These are phyloP conservation scores for Schizaphis graminum DNA, from an alignment of 2,888 invertebrate genomes.

Conservation along the genomic window DNA sequence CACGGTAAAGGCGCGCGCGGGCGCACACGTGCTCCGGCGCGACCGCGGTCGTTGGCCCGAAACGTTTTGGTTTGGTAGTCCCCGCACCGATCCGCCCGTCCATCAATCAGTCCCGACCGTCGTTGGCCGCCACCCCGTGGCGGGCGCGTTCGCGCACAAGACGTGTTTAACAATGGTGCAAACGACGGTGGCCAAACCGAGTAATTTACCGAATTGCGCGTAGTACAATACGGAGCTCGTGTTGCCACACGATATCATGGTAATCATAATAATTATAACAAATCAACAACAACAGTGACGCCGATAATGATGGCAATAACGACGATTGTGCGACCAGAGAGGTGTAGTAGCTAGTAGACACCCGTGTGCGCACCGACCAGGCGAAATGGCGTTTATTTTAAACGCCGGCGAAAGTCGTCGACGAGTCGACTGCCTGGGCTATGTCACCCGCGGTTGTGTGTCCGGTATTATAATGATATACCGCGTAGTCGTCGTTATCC, in stretches of 20 bases:
- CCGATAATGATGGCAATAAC: not conserved
- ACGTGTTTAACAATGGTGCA: slow-evolving; percentile 29
- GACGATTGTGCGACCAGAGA: no score
- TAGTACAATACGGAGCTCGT: not conserved
- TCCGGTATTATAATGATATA: not conserved
- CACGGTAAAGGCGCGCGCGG: slow-evolving; percentile 24
- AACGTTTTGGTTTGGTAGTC: slow-evolving; percentile 53
- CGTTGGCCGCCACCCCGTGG: slow-evolving; percentile 6
- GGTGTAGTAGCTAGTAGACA: no score
- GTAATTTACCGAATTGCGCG: not conserved
- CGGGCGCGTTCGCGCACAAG: not conserved
- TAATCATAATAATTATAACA: not conserved
- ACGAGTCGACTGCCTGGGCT: not conserved
- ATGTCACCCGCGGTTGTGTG: not conserved
- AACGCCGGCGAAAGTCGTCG: not conserved
- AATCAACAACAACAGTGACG: not conserved
- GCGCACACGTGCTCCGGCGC: slow-evolving; percentile 52
- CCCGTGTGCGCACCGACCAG: no score
- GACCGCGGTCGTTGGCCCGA: slow-evolving; percentile 63
- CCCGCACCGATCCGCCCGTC: not conserved
- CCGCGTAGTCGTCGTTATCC: not conserved
- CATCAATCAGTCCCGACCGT: not conserved
- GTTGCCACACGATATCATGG: not conserved
- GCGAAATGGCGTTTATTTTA: not conserved
- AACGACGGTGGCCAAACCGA: not conserved